Conservation (phyloP, 2,888 invertebrate species). For the Drosophila algonquin region DNA sequence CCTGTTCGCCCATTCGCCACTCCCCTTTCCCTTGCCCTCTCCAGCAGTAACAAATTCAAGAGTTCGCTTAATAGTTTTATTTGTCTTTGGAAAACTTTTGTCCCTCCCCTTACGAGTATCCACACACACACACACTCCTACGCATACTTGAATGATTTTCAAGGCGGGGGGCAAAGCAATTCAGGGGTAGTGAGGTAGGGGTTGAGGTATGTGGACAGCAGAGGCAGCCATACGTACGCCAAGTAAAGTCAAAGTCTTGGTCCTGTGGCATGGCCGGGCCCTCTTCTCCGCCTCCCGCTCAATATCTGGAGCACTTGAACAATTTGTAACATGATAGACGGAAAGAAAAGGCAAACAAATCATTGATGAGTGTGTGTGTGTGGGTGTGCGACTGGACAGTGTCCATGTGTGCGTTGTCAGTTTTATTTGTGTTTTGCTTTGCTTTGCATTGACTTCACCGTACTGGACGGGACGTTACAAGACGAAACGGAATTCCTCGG, state of each 20-base stretch:
- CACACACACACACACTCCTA: constrained; percentile 17
- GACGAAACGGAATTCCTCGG: constrained; percentile 19
- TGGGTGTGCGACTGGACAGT: constrained; percentile 7
- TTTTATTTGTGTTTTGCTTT: constrained; percentile 74
- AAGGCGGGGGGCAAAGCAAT: constrained; percentile 5
- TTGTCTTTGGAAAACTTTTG: constrained; percentile 76
- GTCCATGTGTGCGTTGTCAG: constrained; percentile 35
- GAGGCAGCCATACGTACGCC: constrained; percentile 36
- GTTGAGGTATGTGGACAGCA: constrained; percentile 69
- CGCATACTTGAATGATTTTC: constrained; percentile 63
- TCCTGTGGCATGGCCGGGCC: not conserved
- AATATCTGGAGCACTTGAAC: constrained; percentile 73
- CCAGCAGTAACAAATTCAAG: constrained; percentile 59
- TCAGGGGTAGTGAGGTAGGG: not conserved
- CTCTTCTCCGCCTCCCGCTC: constrained; percentile 14
- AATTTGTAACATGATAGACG: constrained; percentile 77
- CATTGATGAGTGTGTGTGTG: constrained; percentile 17
- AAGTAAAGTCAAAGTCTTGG: constrained; percentile 56
- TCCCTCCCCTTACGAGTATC: constrained; percentile 27
- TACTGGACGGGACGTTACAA: not conserved
- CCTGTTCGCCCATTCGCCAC: constrained; percentile 28
- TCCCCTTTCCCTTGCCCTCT: constrained; percentile 1
- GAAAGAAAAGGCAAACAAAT: constrained; percentile 37
- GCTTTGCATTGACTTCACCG: constrained; percentile 71
- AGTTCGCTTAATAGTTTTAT: constrained; percentile 79